Evolutionary conservation across 2,797 vertebrate species (phyloP), one percentile per base, ranked within the genome.

Genomic region (Microctenopoma lineatum): DNA sequence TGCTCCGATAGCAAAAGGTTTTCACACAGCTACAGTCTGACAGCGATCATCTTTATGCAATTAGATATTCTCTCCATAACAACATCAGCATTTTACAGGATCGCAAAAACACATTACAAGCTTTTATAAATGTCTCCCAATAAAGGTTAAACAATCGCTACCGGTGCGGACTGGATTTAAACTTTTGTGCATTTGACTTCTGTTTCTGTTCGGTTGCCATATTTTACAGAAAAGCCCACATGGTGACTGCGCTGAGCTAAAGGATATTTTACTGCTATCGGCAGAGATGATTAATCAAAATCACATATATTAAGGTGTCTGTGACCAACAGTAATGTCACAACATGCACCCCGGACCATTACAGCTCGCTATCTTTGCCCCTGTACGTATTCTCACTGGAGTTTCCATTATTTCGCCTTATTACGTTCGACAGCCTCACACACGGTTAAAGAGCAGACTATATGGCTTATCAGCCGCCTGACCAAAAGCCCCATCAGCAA

Each of bases 251-350:
- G 36, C 34, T 48, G 52, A 75, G 60, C 66, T 12, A 0, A 7
- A 16, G 32, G 27, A 32, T 59, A 46, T 59, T 75, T 73, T 54
- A 48, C 34, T 21, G 21, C 55, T 61, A 48, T 54, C 29, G 62
- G 47, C 73, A 67, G 46, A 70, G 64, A 84, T 66, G 59, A 86
- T 89, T 78, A 69, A 83, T 86, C 87, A 82, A 64, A 80, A 82
- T 74, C 51, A 75, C 68, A 57, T 75, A 65, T 47, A 73, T 52
- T 15, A 25, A 48, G 21, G 36, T 71, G 61, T 55, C 15, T 3
- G 29, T 32, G 51, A 59, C 58, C 68, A 11, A 59, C 73, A 76
- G 52, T 63, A 62, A 46, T 0, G 14, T 18, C 18, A 58, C 29
- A 76, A 65, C 46, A 72, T 52, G 63, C 55, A 59, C 11, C 41